Conservation (phyloP, 2,888 invertebrate species). For the Caenorhabditis wallacei region DNA sequence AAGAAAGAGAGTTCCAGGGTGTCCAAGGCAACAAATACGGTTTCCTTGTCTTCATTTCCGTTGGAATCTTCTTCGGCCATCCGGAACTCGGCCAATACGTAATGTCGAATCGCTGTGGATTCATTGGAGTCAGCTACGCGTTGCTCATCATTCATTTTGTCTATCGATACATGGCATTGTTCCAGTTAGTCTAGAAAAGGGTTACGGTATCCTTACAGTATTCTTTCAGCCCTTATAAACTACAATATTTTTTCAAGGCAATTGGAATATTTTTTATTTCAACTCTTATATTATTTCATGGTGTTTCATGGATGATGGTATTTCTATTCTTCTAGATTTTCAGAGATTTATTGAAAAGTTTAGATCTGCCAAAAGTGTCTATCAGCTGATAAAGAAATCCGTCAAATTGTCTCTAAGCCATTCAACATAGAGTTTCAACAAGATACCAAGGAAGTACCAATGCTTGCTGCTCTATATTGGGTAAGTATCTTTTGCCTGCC, state of each 20-base stretch:
- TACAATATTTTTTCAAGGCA: conserved; percentile 17
- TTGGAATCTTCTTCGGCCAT: conserved; percentile 15
- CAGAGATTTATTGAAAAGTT: not conserved
- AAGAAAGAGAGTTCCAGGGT: conserved; percentile 4
- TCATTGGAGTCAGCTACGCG: conserved; percentile 51
- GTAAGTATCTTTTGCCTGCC: no score
- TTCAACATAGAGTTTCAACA: not conserved
- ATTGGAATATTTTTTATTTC: not conserved
- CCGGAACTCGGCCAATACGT: conserved; percentile 15
- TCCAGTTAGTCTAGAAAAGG: conserved; percentile 15
- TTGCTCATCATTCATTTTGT: conserved; percentile 49
- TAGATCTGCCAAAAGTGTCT: conserved; percentile 43
- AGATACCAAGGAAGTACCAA: conserved; percentile 8
- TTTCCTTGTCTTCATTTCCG: conserved; percentile 25
- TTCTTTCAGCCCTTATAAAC: conserved; percentile 15
- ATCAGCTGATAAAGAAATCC: conserved; percentile 23
- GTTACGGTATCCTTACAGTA: no score
- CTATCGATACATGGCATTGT: conserved; percentile 44
- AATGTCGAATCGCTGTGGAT: conserved; percentile 39
- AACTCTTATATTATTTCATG: conserved; percentile 4
- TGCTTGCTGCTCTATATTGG: conserved; percentile 42
- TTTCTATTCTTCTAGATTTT: not conserved
- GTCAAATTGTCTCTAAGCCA: not conserved
- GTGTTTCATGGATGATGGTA: conserved; percentile 19
- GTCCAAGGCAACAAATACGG: conserved; percentile 22